phyloP scores from a whole-genome alignment of 1,140 invertebrate species.

The Micrasema longulum region DNA sequence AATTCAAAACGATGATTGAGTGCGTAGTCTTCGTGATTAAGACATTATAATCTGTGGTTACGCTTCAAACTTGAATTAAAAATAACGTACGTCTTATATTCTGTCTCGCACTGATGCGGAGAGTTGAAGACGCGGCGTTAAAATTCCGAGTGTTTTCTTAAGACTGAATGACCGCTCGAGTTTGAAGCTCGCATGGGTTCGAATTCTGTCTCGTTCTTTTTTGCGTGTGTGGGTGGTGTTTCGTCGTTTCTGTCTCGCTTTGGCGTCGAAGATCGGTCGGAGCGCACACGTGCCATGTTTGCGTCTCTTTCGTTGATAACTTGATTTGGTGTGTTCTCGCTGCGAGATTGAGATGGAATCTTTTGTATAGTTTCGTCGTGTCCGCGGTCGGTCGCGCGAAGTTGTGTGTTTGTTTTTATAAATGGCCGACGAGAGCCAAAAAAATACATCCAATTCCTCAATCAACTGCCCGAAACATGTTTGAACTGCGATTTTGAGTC shows the following conservation, averaged over 20 bases:
- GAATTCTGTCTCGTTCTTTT: not conserved
- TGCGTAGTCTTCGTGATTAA: conserved; percentile 47
- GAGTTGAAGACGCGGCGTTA: not conserved
- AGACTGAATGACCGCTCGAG: not conserved
- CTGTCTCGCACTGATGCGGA: conserved; percentile 1
- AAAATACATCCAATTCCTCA: not conserved
- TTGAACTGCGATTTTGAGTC: not conserved
- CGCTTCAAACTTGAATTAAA: conserved; percentile 10
- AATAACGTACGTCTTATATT: not conserved
- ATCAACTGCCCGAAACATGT: not conserved
- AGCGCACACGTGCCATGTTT: conserved; percentile 32
- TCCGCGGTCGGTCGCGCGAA: conserved; percentile 23
- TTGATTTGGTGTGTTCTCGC: conserved; percentile 41
- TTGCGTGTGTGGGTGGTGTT: conserved; percentile 10
- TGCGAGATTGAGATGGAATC: conserved; percentile 42
- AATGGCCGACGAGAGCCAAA: conserved; percentile 20
- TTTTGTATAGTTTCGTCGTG: conserved; percentile 31
- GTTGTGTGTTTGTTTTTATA: conserved; percentile 32
- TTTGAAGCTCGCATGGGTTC: not conserved
- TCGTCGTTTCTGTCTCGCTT: conserved; percentile 7
- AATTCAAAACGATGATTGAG: conserved; percentile 41
- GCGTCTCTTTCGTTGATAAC: conserved; percentile 47
- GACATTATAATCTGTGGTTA: conserved; percentile 45
- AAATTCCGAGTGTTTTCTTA: not conserved
- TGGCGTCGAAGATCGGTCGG: not conserved